phyloP scores from a whole-genome alignment of 2,888 invertebrate species.

The Tenthredo mesomela region DNA sequence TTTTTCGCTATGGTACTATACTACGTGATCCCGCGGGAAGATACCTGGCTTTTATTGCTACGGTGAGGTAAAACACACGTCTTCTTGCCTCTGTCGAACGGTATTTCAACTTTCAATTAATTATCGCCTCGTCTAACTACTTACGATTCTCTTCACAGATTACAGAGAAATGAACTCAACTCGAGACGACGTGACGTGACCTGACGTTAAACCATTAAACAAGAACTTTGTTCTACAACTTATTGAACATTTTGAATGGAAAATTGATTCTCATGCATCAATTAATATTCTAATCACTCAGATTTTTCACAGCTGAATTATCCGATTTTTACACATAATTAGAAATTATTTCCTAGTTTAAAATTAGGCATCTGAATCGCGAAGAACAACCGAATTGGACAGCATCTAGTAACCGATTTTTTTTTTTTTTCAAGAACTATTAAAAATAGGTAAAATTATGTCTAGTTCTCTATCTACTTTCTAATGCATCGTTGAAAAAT shows the following conservation, averaged over 20 bases:
- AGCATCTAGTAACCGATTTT: too few relatives aligned
- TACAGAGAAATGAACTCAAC: background rate
- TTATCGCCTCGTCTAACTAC: constrained; percentile 1
- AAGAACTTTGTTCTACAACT: background rate
- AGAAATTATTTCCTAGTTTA: background rate
- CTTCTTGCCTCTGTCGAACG: background rate
- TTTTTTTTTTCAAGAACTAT: too few relatives aligned
- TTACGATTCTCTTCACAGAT: background rate
- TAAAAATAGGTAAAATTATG: too few relatives aligned
- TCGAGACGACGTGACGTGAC: background rate
- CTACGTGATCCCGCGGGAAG: background rate
- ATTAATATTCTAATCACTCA: too few relatives aligned
- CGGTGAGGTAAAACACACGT: background rate
- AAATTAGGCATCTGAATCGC: too few relatives aligned
- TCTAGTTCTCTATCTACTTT: too few relatives aligned
- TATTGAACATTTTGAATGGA: background rate
- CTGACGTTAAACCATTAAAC: background rate
- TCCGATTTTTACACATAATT: background rate
- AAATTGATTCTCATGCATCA: background rate
- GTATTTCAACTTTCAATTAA: background rate
- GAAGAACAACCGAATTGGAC: too few relatives aligned
- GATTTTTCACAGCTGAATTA: too few relatives aligned
- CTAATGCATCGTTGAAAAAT: too few relatives aligned
- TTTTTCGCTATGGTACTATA: background rate
- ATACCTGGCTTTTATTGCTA: too few relatives aligned